phyloP scores from a whole-genome alignment of 1,140 invertebrate species.

The Drosophila cardini region DNA sequence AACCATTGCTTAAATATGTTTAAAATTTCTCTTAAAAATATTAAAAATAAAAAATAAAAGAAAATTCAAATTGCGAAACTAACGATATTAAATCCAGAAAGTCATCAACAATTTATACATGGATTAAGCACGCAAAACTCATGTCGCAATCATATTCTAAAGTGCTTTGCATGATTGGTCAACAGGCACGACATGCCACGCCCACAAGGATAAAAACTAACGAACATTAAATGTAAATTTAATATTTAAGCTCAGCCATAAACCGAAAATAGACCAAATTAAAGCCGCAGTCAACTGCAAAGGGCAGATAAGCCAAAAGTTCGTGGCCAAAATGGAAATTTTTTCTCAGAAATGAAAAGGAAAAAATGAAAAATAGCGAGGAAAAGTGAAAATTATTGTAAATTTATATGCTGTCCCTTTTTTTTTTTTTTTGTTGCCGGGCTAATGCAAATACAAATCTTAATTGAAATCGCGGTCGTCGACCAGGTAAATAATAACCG shows the following conservation, averaged over 20 bases:
- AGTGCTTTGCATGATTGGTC: not conserved
- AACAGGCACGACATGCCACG: not conserved
- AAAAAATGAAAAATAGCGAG: not conserved
- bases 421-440: not conserved
- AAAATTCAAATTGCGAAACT: not conserved
- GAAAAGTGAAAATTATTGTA: not conserved
- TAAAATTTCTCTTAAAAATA: conserved; percentile 24
- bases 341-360: not conserved
- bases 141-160: not conserved
- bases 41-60: not conserved
- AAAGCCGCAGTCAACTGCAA: conserved; percentile 27
- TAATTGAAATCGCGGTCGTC: conserved; percentile 28
- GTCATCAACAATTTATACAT: not conserved
- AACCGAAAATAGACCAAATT: conserved; percentile 23
- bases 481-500: conserved; percentile 20
- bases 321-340: not conserved
- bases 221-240: conserved; percentile 16
- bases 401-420: not conserved
- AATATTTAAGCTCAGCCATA: not conserved
- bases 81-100: not conserved
- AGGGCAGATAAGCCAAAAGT: conserved; percentile 23
- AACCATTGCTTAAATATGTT: conserved; percentile 20
- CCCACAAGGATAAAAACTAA: conserved; percentile 2
- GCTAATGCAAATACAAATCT: conserved; percentile 40
- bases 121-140: not conserved